Conservation (phyloP, 2,888 invertebrate genomes). For the Megalurothrips usitatus region DNA sequence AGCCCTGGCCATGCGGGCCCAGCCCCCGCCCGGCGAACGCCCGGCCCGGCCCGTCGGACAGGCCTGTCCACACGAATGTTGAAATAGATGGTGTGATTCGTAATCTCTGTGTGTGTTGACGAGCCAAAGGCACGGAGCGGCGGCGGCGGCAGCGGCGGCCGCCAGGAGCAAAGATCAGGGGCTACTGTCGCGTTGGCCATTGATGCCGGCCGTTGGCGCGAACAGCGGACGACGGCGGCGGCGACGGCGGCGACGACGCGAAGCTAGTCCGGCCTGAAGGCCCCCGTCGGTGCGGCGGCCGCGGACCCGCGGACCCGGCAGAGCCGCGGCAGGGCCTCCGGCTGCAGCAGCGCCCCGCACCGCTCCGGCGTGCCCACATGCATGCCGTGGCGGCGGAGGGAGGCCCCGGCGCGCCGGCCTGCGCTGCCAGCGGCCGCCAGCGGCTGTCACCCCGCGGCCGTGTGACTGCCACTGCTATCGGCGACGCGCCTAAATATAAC, state of each 20-base stretch:
- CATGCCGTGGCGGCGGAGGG: background rate
- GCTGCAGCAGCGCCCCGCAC: background rate
- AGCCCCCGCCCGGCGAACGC: background rate
- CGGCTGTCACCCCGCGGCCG: background rate
- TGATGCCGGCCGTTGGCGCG: conserved; percentile 8
- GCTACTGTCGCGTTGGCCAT: conserved; percentile 17
- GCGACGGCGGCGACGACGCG: background rate
- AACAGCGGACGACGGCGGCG: background rate
- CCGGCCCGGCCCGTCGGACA: background rate
- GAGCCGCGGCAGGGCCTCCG: background rate
- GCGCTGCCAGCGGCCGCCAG: no score
- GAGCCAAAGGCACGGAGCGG: background rate
- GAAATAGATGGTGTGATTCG: conserved; percentile 23
- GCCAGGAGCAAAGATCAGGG: conserved; percentile 7
- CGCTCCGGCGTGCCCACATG: background rate
- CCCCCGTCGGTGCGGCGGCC: background rate
- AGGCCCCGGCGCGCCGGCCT: no score
- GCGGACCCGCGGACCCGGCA: background rate
- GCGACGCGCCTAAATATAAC: conserved; percentile 13
- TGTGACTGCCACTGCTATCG: background rate
- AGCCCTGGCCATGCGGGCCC: background rate
- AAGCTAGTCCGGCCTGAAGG: background rate
- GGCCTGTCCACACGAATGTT: background rate
- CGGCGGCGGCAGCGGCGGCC: no score
- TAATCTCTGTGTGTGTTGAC: conserved; percentile 15